These are phyloP conservation scores for Rhynchotus rufescens DNA, from an alignment of 2,797 vertebrate genomes.

Conservation along the genomic window DNA sequence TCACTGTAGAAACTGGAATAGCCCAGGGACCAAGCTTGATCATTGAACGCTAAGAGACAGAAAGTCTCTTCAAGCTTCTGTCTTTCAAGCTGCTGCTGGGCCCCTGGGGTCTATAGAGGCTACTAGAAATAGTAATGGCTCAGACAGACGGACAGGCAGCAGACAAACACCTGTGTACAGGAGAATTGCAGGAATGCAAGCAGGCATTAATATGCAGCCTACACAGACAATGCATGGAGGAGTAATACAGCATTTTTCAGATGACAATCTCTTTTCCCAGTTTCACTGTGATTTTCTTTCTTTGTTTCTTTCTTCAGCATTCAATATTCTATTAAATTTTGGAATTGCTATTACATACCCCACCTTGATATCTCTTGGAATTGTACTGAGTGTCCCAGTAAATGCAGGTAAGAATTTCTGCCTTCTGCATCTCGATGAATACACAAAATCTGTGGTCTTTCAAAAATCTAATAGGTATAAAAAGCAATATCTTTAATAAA, in stretches of 20 bases:
- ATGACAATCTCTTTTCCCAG: neutral
- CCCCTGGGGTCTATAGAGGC: neutral
- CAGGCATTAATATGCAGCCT: neutral
- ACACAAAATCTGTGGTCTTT: neutral
- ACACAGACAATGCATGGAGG: neutral
- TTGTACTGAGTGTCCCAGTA: conserved; percentile 95
- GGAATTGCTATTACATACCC: conserved; percentile 97
- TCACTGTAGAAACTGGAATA: neutral
- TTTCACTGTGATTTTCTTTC: conserved; percentile 8
- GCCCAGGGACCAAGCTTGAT: neutral
- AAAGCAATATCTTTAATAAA: conserved; percentile 20
- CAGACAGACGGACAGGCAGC: neutral
- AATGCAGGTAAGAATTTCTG: conserved; percentile 88
- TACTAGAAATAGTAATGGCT: neutral
- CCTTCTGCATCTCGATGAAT: neutral
- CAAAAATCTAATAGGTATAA: neutral
- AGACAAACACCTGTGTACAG: neutral
- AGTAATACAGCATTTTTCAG: neutral
- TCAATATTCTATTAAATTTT: conserved; percentile 97
- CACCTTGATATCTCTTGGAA: conserved; percentile 94
- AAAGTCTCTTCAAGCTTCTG: neutral
- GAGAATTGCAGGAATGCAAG: neutral
- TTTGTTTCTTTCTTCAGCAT: conserved; percentile 82
- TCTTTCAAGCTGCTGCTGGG: neutral
- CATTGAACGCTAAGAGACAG: neutral